A percentile compares a stretch with the other conserved stretches of the same genome.
phyloP scores from a whole-genome alignment of 2,797 vertebrate species.

The Schizothorax lantsangensis region DNA sequence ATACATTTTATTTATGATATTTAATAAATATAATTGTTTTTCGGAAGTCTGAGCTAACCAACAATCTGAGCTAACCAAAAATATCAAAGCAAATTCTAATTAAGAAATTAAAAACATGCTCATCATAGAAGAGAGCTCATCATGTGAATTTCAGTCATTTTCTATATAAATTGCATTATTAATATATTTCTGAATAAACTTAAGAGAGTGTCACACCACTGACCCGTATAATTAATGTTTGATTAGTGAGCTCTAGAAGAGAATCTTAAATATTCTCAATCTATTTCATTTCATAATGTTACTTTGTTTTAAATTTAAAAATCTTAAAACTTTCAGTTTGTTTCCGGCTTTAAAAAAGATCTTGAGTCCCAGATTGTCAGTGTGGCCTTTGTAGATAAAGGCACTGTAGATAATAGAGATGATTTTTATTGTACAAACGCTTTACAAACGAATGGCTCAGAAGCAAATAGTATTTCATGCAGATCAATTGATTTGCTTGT shows the following conservation, averaged over 20 bases:
- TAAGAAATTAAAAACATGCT: background rate
- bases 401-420: slow-evolving; percentile 1
- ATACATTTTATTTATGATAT: background rate
- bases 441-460: slow-evolving; percentile 39
- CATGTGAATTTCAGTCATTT: background rate
- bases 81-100: background rate
- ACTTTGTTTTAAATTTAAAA: background rate
- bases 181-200: background rate
- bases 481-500: slow-evolving; percentile 31
- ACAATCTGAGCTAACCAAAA: background rate
- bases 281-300: background rate
- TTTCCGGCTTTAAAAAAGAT: background rate
- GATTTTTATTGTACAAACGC: slow-evolving; percentile 21
- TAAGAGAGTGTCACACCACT: background rate
- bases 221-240: slow-evolving; percentile 11
- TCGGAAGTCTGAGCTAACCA: background rate
- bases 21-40: background rate
- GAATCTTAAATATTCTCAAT: background rate
- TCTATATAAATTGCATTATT: background rate
- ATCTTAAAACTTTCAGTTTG: background rate
- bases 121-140: background rate
- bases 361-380: slow-evolving; percentile 6
- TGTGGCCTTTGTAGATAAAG: slow-evolving; percentile 8
- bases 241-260: background rate
- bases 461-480: slow-evolving; percentile 9